Evolutionary conservation across 2,888 invertebrate species (phyloP).

Genomic region (Apamea anceps): DNA sequence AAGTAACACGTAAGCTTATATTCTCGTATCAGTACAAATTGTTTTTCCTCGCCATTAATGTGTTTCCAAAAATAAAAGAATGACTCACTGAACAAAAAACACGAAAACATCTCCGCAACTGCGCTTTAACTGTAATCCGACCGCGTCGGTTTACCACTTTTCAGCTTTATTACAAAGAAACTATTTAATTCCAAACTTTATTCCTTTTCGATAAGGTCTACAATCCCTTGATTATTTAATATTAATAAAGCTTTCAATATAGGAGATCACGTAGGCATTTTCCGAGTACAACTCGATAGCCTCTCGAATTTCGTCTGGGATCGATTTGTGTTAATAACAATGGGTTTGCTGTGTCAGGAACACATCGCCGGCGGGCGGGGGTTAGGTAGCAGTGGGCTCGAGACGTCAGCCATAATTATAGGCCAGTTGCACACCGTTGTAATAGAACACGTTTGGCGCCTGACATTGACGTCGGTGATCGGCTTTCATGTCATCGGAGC

Average conservation of each 20-base stretch:
- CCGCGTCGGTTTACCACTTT: constrained; percentile 55
- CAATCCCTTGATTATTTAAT: constrained; percentile 29
- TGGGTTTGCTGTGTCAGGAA: constrained; percentile 54
- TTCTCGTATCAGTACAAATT: neutral
- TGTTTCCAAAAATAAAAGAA: constrained; percentile 35
- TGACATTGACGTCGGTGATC: constrained; percentile 51
- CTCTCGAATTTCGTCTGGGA: constrained; percentile 58
- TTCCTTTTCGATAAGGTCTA: constrained; percentile 28
- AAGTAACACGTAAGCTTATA: constrained; percentile 30
- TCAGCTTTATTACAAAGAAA: constrained; percentile 46
- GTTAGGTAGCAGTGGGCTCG: constrained; percentile 40
- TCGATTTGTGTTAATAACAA: constrained; percentile 65
- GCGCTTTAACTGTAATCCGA: constrained; percentile 63
- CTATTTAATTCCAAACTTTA: constrained; percentile 43
- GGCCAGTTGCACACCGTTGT: constrained; percentile 46
- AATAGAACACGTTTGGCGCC: constrained; percentile 37
- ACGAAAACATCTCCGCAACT: constrained; percentile 48
- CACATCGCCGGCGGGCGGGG: constrained; percentile 39
- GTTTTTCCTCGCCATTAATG: constrained; percentile 17
- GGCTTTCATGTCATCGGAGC: constrained; percentile 17
- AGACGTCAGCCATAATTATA: constrained; percentile 52
- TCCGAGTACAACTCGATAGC: constrained; percentile 46
- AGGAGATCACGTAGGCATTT: constrained; percentile 60
- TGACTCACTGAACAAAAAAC: constrained; percentile 25
- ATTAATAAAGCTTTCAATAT: constrained; percentile 59